phyloP scores from a whole-genome alignment of 2,797 vertebrate genomes.

The Carapus acus region DNA sequence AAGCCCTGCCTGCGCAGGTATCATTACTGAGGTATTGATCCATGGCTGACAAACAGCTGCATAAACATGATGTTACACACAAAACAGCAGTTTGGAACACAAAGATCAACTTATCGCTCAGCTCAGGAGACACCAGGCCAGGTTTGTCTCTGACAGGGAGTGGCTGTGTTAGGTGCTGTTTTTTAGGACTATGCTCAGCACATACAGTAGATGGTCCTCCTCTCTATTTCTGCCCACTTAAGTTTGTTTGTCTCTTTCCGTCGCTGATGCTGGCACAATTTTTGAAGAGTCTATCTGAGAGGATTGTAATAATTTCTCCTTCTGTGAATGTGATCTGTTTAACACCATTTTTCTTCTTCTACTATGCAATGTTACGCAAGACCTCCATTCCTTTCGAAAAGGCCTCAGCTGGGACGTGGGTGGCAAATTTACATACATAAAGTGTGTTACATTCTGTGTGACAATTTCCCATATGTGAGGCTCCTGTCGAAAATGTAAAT shows the following conservation, averaged over 20 bases:
- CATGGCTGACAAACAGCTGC: slow-evolving; percentile 49
- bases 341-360: too few relatives aligned
- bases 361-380: too few relatives aligned
- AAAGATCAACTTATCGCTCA: slow-evolving; percentile 41
- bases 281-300: too few relatives aligned
- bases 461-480: too few relatives aligned
- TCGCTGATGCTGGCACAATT: not conserved
- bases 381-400: too few relatives aligned
- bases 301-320: too few relatives aligned
- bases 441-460: too few relatives aligned
- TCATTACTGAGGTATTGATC: slow-evolving; percentile 64
- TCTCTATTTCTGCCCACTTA: not conserved
- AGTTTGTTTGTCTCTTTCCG: not conserved
- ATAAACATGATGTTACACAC: slow-evolving; percentile 46
- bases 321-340: too few relatives aligned
- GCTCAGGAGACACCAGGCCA: slow-evolving; percentile 29
- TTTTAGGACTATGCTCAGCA: not conserved
- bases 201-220: not conserved
- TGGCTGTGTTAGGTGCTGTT: slow-evolving; percentile 2
- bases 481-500: too few relatives aligned
- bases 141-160: slow-evolving; percentile 19
- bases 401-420: too few relatives aligned
- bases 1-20: slow-evolving; percentile 38
- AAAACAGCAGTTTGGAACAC: slow-evolving; percentile 51
- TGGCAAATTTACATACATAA: too few relatives aligned